Evolutionary conservation across 2,888 invertebrate species (phyloP).

Genomic region (Aporophyla lueneburgensis): DNA sequence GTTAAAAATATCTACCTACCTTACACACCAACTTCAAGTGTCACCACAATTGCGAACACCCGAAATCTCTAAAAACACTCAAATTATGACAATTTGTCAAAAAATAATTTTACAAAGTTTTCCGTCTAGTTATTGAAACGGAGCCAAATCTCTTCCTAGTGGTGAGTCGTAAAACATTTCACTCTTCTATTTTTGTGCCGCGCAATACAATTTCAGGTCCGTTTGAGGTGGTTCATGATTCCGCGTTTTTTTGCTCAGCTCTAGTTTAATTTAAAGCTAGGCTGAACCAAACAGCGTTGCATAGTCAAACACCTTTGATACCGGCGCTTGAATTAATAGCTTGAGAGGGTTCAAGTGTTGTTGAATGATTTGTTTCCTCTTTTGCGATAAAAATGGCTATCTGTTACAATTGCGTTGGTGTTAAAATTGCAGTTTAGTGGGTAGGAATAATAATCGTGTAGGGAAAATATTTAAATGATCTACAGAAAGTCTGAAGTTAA

Average conservation of each 20-base stretch:
- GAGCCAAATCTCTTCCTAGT: background rate
- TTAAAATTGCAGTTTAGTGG: background rate
- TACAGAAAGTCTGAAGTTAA: too few species aligned
- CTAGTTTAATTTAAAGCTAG: constrained; percentile 62
- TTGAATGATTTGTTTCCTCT: constrained; percentile 22
- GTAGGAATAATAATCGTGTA: background rate
- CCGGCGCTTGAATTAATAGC: constrained; percentile 42
- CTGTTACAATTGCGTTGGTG: background rate
- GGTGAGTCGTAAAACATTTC: background rate
- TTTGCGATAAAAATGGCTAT: background rate
- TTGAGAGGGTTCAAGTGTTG: constrained; percentile 32
- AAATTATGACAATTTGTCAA: background rate
- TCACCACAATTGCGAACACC: background rate
- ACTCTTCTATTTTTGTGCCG: constrained; percentile 45
- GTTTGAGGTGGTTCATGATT: constrained; percentile 59
- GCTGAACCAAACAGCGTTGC: constrained; percentile 49
- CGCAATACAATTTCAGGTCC: constrained; percentile 45
- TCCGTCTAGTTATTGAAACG: background rate
- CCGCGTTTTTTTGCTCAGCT: constrained; percentile 58
- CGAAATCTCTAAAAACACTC: background rate
- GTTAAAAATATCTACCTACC: background rate
- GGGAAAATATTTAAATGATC: background rate
- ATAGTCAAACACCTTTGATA: constrained; percentile 56
- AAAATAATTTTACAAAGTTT: background rate
- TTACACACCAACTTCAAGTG: background rate